phyloP scores from a whole-genome alignment of 2,888 invertebrate species.

The Leptopterna dolabrata region DNA sequence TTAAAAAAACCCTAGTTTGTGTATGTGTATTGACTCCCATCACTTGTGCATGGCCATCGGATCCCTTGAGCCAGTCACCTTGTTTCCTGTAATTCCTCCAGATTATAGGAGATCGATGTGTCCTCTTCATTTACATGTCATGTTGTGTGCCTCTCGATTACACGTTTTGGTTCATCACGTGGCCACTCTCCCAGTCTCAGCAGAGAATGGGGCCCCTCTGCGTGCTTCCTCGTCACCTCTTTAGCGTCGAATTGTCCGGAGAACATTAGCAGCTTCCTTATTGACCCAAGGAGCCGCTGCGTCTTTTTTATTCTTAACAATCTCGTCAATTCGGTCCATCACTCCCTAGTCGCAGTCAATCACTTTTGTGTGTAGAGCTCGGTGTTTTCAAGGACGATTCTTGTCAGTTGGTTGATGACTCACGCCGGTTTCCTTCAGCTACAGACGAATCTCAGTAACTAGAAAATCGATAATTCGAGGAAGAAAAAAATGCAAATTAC shows the following conservation, averaged over 20 bases:
- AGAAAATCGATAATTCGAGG: too few species aligned
- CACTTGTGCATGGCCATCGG: too few species aligned
- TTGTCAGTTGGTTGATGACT: neutral
- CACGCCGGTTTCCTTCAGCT: neutral
- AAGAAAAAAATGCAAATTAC: too few species aligned
- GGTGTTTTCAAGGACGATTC: neutral
- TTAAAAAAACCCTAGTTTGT: too few species aligned
- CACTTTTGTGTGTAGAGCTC: neutral
- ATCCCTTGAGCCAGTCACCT: too few species aligned
- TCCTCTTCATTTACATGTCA: too few species aligned
- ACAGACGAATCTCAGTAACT: neutral
- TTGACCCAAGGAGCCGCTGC: neutral
- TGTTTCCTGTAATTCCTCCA: too few species aligned
- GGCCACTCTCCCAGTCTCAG: neutral
- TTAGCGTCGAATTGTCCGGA: neutral
- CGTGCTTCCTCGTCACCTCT: neutral
- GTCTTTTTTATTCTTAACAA: neutral
- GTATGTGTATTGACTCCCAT: too few species aligned
- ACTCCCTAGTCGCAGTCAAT: neutral
- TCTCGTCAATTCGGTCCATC: neutral
- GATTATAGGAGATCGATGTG: too few species aligned
- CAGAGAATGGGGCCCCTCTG: neutral
- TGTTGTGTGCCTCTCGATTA: neutral
- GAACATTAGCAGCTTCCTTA: constrained; percentile 7
- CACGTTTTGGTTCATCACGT: neutral